Conservation (phyloP, 2,113 vertebrate species). For the Chaetodon trifascialis region DNA sequence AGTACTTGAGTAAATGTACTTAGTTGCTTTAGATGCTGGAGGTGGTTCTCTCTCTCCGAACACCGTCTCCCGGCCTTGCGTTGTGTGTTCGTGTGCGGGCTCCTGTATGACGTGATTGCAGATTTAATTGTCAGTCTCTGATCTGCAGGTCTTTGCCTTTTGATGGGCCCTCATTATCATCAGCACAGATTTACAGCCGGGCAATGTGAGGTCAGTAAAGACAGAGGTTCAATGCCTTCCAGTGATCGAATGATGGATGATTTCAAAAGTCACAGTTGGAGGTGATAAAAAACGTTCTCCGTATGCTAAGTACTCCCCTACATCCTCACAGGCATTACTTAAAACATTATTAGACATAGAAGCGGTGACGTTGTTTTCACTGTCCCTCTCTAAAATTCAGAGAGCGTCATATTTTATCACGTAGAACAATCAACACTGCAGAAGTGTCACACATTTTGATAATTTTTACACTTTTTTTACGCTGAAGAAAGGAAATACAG, state of each 20-base stretch:
- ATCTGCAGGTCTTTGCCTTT: slow-evolving; percentile 32
- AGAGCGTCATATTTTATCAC: background rate
- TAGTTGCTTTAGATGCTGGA: background rate
- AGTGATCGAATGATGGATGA: slow-evolving; percentile 44
- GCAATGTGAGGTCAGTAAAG: slow-evolving; percentile 32
- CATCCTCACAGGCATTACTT: background rate
- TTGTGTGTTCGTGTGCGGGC: background rate
- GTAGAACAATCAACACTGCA: background rate
- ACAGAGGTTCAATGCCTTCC: slow-evolving; percentile 4
- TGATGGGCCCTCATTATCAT: slow-evolving; percentile 45
- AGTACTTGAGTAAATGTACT: too few species aligned
- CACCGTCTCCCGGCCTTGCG: background rate
- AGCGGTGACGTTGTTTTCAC: background rate
- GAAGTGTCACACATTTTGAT: background rate
- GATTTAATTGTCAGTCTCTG: slow-evolving; percentile 35
- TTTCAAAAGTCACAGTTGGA: slow-evolving; percentile 20
- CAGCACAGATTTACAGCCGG: slow-evolving; percentile 23
- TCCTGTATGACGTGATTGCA: slow-evolving; percentile 10
- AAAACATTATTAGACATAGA: background rate
- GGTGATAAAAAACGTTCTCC: background rate
- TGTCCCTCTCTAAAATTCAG: rapidly evolving
- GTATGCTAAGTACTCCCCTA: too few species aligned
- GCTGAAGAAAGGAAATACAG: background rate
- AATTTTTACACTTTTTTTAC: too few species aligned
- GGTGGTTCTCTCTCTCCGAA: background rate